Base-by-base conservation (phyloP, 2,113 vertebrate species). In the Danionella cerebrum region DNA sequence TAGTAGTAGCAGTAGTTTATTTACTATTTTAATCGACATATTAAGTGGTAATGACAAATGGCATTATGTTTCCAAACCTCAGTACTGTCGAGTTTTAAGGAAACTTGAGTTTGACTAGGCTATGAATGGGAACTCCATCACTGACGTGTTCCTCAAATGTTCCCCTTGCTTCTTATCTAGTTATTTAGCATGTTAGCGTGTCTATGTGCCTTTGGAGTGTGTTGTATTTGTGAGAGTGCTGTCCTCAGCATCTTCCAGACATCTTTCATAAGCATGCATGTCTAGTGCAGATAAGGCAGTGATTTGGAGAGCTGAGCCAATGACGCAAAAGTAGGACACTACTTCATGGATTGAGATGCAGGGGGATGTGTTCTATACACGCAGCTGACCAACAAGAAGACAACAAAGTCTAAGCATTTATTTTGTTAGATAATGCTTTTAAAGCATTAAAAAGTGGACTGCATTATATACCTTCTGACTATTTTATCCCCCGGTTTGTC, bases 331-430 rank as follows among this genome's bases (percentile, higher is more conserved):
- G 69, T 82, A 77, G 80, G 71, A 50, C 80, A 79, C 72, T 74
- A 74, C 80, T 80, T 75, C 50, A 60, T 62, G 75, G 78, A 78
- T 74, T 75, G 76, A 82, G 77, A 76, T 75, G 74, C 70, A 69
- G 48, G 69, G 71, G 36, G 65, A 60, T 39, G 64, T 67, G 62
- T 72, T 75, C 67, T 71, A 71, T 72, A 80, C 68, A n/a, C n/a
- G n/a, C n/a, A n/a, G 78, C 70, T 80, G 66, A 72, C 74, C 71
- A 70, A 44, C 33, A 55, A 44, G 36, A 31, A 35, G 57, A 29
- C 39, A 24, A 9, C 48, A 51, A 7, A 10, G 1, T 14, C 2
- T 3, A 42, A 42, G n/a, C n/a, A n/a, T n/a, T n/a, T n/a, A n/a
- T n/a, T n/a, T n/a, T n/a, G n/a, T n/a, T n/a, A n/a, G n/a, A n/a